phyloP scores from a whole-genome alignment of 2,113 vertebrate genomes.

The Thunnus thynnus region DNA sequence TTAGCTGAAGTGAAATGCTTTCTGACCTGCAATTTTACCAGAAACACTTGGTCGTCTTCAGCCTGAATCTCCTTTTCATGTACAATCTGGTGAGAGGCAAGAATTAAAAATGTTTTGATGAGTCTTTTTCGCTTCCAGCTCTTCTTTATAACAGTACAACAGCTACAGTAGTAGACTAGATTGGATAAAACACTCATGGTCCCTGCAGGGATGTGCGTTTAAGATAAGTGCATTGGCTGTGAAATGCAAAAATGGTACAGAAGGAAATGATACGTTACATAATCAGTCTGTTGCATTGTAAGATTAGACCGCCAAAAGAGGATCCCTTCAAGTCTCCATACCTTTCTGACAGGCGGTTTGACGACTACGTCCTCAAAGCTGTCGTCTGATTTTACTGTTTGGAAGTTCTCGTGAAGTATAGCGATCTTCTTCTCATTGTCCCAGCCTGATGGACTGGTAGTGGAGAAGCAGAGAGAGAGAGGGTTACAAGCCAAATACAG shows the following conservation, averaged over 20 bases:
- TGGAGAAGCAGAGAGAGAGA: background rate
- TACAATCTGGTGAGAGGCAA: slow-evolving; percentile 90
- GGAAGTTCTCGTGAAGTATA: slow-evolving; percentile 97
- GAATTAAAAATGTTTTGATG: background rate
- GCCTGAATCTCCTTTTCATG: slow-evolving; percentile 98
- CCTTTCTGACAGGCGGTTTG: slow-evolving; percentile 97
- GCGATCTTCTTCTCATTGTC: slow-evolving; percentile 99
- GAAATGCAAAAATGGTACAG: slow-evolving; percentile 2
- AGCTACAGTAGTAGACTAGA: slow-evolving; percentile 4
- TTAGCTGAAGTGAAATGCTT: slow-evolving; percentile 18
- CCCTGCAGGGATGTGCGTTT: background rate
- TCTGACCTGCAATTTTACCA: slow-evolving; percentile 96
- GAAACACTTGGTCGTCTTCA: slow-evolving; percentile 99
- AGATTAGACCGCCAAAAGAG: slow-evolving; percentile 15
- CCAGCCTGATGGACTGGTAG: slow-evolving; percentile 95
- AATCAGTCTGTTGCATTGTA: background rate
- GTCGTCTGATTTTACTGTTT: slow-evolving; percentile 94
- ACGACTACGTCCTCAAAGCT: slow-evolving; percentile 95
- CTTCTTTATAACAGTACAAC: background rate
- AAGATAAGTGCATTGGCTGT: background rate
- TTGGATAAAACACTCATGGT: slow-evolving; percentile 1
- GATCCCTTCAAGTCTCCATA: slow-evolving; percentile 66
- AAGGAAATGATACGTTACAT: background rate
- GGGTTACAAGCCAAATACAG: slow-evolving; percentile 33
- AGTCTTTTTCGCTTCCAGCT: background rate